Evolutionary conservation across 1,140 invertebrate genomes (phyloP).

Genomic region (Cyclina sinensis): DNA sequence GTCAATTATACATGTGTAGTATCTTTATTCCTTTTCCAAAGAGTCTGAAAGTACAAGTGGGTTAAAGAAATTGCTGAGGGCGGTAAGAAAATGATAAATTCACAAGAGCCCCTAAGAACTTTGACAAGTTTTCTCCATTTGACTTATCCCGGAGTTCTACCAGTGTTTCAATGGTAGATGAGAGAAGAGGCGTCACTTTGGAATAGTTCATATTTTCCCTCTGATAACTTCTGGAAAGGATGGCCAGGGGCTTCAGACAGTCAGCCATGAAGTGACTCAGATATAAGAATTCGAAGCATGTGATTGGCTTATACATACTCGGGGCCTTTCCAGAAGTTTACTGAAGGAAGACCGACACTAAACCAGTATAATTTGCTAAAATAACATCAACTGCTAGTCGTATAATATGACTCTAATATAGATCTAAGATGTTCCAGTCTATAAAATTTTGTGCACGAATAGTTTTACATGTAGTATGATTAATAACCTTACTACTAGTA

Average conservation of each 20-base stretch:
- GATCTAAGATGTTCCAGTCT: too few species aligned
- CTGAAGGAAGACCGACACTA: slow-evolving; percentile 39
- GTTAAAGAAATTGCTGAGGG: too few species aligned
- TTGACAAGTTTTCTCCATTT: neutral
- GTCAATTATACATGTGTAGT: too few species aligned
- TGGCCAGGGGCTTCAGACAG: neutral
- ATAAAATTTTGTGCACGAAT: too few species aligned
- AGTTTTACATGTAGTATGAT: too few species aligned
- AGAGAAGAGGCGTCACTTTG: slow-evolving; percentile 1
- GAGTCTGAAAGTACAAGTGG: too few species aligned
- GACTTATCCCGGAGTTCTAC: neutral
- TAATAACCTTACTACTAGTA: too few species aligned
- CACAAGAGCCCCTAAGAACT: neutral
- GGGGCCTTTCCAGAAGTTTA: slow-evolving; percentile 32
- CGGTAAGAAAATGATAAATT: too few species aligned
- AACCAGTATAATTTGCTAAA: neutral
- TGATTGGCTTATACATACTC: slow-evolving; percentile 37
- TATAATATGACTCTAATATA: too few species aligned
- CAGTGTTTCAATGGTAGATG: neutral
- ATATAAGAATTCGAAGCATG: slow-evolving; percentile 29
- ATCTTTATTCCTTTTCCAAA: too few species aligned
- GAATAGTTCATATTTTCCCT: slow-evolving; percentile 1
- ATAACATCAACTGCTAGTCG: neutral
- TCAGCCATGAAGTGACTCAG: slow-evolving; percentile 24
- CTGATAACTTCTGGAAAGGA: slow-evolving; percentile 11